A percentile compares a stretch with the other conserved stretches of the same genome.
These are phyloP conservation scores for Eretmocerus hayati DNA, from an alignment of 2,888 invertebrate species.

Conservation along the genomic window DNA sequence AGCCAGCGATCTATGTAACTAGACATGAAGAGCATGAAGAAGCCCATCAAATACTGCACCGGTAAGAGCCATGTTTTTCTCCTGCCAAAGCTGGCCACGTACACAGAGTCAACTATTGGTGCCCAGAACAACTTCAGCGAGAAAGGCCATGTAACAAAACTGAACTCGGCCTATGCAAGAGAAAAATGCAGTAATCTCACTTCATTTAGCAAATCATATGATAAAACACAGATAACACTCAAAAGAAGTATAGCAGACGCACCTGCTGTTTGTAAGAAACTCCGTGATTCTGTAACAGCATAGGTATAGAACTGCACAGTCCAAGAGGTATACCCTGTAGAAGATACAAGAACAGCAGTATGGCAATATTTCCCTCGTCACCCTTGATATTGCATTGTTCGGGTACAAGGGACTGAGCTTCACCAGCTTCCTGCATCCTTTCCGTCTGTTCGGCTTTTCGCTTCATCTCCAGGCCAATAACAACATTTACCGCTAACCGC, in stretches of 20 bases:
- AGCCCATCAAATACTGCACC: conserved; percentile 82
- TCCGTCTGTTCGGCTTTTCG: conserved; percentile 24
- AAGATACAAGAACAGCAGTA: conserved; percentile 87
- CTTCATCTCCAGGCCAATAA: conserved; percentile 28
- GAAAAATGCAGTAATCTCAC: background rate
- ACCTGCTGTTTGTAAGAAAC: conserved; percentile 92
- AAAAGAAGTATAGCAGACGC: background rate
- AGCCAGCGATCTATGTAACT: conserved; percentile 68
- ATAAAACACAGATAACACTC: background rate
- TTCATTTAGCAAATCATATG: no score
- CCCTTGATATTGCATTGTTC: conserved; percentile 49
- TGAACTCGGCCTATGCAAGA: conserved; percentile 72
- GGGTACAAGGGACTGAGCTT: conserved; percentile 13
- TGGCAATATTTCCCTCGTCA: conserved; percentile 72
- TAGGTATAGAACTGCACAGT: conserved; percentile 87
- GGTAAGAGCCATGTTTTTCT: conserved; percentile 95
- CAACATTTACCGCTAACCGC: no score
- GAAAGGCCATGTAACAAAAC: conserved; percentile 90
- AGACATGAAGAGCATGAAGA: conserved; percentile 85
- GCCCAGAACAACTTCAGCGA: conserved; percentile 94
- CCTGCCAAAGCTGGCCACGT: conserved; percentile 75
- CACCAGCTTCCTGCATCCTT: conserved; percentile 22
- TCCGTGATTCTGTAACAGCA: conserved; percentile 87
- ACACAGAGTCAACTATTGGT: conserved; percentile 92
- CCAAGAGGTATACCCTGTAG: conserved; percentile 95